Base-by-base conservation (phyloP, 2,888 invertebrate genomes). In the Selenia dentaria region DNA sequence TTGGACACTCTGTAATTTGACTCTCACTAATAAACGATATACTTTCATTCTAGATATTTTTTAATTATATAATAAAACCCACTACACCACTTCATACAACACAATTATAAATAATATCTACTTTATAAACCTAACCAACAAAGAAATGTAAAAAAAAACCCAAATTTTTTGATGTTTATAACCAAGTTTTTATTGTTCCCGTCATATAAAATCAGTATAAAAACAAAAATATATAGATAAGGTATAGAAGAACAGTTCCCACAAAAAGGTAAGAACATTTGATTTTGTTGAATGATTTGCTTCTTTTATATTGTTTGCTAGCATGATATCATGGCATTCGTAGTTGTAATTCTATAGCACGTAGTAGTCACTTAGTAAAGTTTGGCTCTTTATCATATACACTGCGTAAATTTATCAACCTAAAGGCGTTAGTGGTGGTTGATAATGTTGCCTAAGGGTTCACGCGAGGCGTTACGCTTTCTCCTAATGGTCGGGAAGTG, bases 11-110 rank as follows among this genome's bases (percentile, higher is more conserved):
- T 85, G 79, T 86, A 77, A 67, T 75, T 76, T 73, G 67, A 70
- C 70, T 79, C 73, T 79, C 74, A 79, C 73, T 85, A 81, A 83
- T 83, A 70, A 78, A 79, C 71, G 83, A 81, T 71, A 65, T 67
- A 67, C 54, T 64, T 67, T 67, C 59, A 53, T 62, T 53, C 70
- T 64, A 66, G 65, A 62, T 59, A 58, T 65, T 64, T 54, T 68
- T 70, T 62, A 46, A 57, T 59, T 45, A 24, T 25, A 41, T 6
- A 9, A 11, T 6, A 9, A n/a, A n/a, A n/a, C n/a, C n/a, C n/a
- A n/a, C n/a, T n/a, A n/a, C n/a, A n/a, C n/a, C n/a, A n/a, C n/a
- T n/a, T n/a, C n/a, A n/a, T n/a, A n/a, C n/a, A n/a, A n/a, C n/a
- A n/a, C n/a, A n/a, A n/a, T n/a, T n/a, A n/a, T n/a, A n/a, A n/a